Base-by-base conservation (phyloP, 2,888 invertebrate genomes). In the Lasius platythorax region DNA sequence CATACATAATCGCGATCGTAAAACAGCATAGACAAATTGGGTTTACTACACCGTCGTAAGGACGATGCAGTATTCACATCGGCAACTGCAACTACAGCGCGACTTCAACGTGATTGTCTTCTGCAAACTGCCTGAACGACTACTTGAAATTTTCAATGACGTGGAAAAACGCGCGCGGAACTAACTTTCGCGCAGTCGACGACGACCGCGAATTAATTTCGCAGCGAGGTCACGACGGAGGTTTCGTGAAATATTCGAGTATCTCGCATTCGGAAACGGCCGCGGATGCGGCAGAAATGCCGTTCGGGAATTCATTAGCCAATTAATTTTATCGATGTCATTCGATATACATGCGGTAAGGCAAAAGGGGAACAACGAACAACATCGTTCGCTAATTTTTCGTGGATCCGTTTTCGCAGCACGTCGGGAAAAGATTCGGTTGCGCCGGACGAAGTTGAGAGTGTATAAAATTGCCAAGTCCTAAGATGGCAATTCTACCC, bases 61-160 rank as follows among this genome's bases (percentile, higher is more conserved):
- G 37, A 66, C 76, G 84, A 87, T 87, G 85, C 79, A 83, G 67
- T 83, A 87, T 87, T 87, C 87, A 87, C 78, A 74, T 74, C 56
- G 66, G 82, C 73, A 70, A 78, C 82, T 76, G 75, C 82, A 74
- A 84, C 82, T 79, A 67, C 72, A 83, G 61, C 83, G 73, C 63
- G 75, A 82, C 53, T 63, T 66, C 83, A 63, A 86, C 84, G n/a
- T 40, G 53, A 75, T 40, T 75, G 76, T 66, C 64, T 56, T 79
- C 33, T 28, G 81, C 76, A 82, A 23, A 87, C 68, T 66, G 58
- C 64, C n/a, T 61, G 70, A 33, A 56, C 61, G 83, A 43, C 50
- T 58, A 64, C 68, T 46, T 83, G 63, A 83, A 88, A 88, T 70
- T 88, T 88, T 85, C 83, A 83, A 63, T 83, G 74, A 53, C 63